Evolutionary conservation across 1,140 invertebrate species (phyloP).

Genomic region (Aplysia californica): DNA sequence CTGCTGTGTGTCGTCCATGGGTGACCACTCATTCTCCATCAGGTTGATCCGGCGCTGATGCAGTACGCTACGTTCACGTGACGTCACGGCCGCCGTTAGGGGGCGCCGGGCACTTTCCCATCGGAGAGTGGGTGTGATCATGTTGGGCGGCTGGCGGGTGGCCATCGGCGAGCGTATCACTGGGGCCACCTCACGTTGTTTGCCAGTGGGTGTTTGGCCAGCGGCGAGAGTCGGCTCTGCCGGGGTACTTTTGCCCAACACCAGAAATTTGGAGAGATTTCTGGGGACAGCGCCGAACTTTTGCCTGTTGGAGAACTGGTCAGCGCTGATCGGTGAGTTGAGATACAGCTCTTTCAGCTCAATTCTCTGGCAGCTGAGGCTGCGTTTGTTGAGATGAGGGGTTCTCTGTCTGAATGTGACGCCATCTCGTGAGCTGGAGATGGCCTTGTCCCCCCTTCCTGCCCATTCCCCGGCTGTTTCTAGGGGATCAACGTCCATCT

Average conservation of each 20-base stretch:
- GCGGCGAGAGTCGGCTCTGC: neutral
- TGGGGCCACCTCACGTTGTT: neutral
- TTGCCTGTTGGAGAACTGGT: neutral
- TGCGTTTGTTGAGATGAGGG: neutral
- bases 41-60: neutral
- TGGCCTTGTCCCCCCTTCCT: too few species aligned
- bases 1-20: neutral
- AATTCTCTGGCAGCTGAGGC: neutral
- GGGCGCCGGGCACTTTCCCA: neutral
- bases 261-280: conserved; percentile 11
- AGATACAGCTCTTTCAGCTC: neutral
- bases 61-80: neutral
- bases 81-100: neutral
- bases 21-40: neutral
- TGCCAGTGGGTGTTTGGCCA: neutral
- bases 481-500: too few species aligned
- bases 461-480: too few species aligned
- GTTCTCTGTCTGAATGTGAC: too few species aligned
- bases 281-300: neutral
- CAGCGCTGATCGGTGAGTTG: neutral
- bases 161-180: too few species aligned
- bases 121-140: neutral
- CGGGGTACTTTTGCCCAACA: neutral
- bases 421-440: too few species aligned
- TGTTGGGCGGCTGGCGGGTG: neutral